phyloP scores from a whole-genome alignment of 2,888 invertebrate genomes.

The Hyposoter dolosus region DNA sequence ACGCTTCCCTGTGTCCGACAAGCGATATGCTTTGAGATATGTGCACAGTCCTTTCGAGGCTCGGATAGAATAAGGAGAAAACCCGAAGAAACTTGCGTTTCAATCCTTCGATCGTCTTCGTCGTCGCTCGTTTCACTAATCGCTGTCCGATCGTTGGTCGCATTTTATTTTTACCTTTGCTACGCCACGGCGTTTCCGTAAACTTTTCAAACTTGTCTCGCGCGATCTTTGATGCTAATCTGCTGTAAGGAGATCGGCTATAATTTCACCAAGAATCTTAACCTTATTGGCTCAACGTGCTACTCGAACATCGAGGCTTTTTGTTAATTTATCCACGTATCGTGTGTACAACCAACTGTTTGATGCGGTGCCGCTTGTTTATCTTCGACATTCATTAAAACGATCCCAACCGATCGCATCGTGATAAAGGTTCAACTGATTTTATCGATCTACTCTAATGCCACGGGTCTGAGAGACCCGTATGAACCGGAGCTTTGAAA shows the following conservation, averaged over 20 bases:
- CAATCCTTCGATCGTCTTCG: constrained; percentile 6
- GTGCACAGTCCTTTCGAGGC: neutral
- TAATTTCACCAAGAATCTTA: constrained; percentile 55
- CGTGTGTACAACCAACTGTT: constrained; percentile 25
- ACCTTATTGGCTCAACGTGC: constrained; percentile 18
- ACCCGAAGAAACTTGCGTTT: constrained; percentile 44
- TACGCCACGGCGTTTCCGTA: neutral
- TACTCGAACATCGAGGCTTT: constrained; percentile 1
- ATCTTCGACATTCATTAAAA: constrained; percentile 56
- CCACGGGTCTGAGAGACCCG: neutral
- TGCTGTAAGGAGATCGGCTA: constrained; percentile 43
- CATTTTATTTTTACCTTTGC: constrained; percentile 20
- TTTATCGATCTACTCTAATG: constrained; percentile 22
- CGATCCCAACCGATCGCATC: constrained; percentile 53
- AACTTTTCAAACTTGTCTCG: neutral
- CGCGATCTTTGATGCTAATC: constrained; percentile 57
- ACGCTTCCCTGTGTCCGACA: constrained; percentile 12
- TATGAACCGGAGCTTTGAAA: neutral
- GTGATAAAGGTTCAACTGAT: constrained; percentile 34
- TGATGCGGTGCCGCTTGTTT: constrained; percentile 57
- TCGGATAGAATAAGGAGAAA: constrained; percentile 7
- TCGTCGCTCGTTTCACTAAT: constrained; percentile 40
- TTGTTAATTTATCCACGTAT: neutral
- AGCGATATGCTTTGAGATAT: constrained; percentile 36
- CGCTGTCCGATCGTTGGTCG: constrained; percentile 22